phyloP scores from a whole-genome alignment of 2,888 invertebrate species.

The Mactromeris polynyma region DNA sequence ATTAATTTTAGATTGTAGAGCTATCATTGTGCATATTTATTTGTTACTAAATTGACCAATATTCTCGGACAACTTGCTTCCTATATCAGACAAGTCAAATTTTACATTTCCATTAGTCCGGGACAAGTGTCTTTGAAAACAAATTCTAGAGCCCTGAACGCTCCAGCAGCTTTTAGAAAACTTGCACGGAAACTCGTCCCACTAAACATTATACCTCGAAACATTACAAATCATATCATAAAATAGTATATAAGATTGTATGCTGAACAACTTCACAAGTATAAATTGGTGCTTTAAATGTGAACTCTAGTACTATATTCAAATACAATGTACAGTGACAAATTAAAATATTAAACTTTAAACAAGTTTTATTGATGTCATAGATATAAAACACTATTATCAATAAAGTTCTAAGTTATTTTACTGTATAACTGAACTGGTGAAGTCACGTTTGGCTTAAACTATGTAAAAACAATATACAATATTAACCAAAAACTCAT shows the following conservation, averaged over 20 bases:
- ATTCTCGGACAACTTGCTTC: too few species aligned
- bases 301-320: constrained; percentile 5
- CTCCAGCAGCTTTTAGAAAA: not conserved
- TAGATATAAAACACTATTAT: not conserved
- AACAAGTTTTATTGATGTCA: not conserved
- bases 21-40: too few species aligned
- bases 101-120: too few species aligned
- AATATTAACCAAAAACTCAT: not conserved
- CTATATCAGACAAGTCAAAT: too few species aligned
- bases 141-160: not conserved
- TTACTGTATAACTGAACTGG: constrained; percentile 10
- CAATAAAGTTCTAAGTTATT: not conserved
- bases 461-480: constrained; percentile 12
- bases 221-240: not conserved
- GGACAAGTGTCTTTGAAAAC: too few species aligned
- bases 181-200: not conserved
- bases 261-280: not conserved
- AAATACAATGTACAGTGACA: constrained; percentile 16
- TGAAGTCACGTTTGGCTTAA: constrained; percentile 18
- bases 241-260: not conserved
- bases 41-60: too few species aligned
- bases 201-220: not conserved
- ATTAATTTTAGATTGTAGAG: too few species aligned
- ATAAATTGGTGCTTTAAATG: not conserved
- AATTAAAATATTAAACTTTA: not conserved